These are phyloP conservation scores for Poecile montanus DNA, from an alignment of 2,797 vertebrate species.

Conservation along the genomic window DNA sequence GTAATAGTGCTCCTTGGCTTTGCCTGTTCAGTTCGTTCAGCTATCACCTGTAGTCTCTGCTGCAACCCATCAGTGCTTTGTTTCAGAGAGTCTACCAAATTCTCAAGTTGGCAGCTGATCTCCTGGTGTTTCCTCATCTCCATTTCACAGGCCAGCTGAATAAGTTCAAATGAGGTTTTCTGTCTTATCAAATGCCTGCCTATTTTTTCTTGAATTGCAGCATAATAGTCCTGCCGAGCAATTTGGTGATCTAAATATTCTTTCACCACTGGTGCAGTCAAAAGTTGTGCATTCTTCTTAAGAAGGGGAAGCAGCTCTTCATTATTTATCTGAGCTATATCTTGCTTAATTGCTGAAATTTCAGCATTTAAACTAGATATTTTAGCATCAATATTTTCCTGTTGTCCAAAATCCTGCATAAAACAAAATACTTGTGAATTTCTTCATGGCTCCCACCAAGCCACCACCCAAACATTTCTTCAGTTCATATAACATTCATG, in stretches of 20 bases:
- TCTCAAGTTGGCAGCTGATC: slow-evolving; percentile 75
- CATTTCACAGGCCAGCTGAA: slow-evolving; percentile 84
- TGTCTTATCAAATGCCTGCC: slow-evolving; percentile 86
- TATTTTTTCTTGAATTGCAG: slow-evolving; percentile 84
- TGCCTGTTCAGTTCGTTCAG: slow-evolving; percentile 70
- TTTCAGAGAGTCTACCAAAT: slow-evolving; percentile 76
- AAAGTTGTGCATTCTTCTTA: slow-evolving; percentile 81
- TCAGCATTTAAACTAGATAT: slow-evolving; percentile 79
- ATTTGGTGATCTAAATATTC: slow-evolving; percentile 85
- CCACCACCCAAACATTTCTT: not conserved
- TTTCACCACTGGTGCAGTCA: slow-evolving; percentile 85
- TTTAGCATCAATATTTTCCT: slow-evolving; percentile 72
- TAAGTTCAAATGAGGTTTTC: slow-evolving; percentile 88
- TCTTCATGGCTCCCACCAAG: not conserved
- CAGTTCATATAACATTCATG: not conserved
- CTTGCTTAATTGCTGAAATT: slow-evolving; percentile 80
- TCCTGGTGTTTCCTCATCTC: slow-evolving; percentile 81
- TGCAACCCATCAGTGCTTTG: slow-evolving; percentile 60
- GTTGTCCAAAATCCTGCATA: slow-evolving; percentile 70
- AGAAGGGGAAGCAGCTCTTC: slow-evolving; percentile 82
- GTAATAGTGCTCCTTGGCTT: slow-evolving; percentile 78
- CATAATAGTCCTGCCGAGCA: slow-evolving; percentile 82
- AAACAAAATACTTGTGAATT: slow-evolving; percentile 20
- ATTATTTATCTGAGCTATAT: slow-evolving; percentile 79
- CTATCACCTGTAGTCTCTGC: slow-evolving; percentile 74